Evolutionary conservation across 2,888 invertebrate species (phyloP), one percentile per base, ranked within the genome.

Genomic region (Lepidocyrtoides sp.): DNA sequence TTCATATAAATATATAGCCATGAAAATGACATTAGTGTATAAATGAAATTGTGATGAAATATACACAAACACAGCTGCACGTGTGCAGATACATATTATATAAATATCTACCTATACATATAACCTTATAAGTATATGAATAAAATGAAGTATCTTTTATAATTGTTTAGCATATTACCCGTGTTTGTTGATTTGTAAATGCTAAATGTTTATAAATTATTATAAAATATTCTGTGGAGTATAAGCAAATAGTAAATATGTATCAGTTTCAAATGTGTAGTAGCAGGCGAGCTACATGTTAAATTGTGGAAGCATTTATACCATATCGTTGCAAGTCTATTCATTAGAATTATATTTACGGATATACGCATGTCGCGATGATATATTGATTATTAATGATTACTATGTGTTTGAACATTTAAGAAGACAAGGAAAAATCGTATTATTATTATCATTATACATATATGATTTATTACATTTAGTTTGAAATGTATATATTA

Each of bases 1-100:
- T 51, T 77, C 54, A 69, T 17, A 69, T 41, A 10, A n/a, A 77
- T 7, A 48, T 72, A 26, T 51, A 77, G 51, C 48, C 51, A 77
- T 77, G 51, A 77, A 54, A 72, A 8, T 2, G 69, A 20, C 4
- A 69, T 2, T 32, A 29, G 36, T 20, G 17, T 72, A 72, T 32
- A 8, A 44, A 8, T 72, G 0, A 77, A 48, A 51, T n/a, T 77
- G 77, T 54, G 77, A 77, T 77, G 77, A 1, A 10, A 20, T 23
- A 66, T 66, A 66, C 12, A 29, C 17, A 10, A 48, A 8, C 1
- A n/a, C n/a, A 8, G n/a, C 2, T n/a, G 10, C n/a, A n/a, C 1
- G n/a, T 48, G 48, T 48, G 10, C 8, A 5, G 48, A 23, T 60
- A 60, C 20, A 10, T 23, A 57, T 17, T n/a, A 7, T 54, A 54